Conservation (phyloP, 2,113 vertebrate genomes). For the Chauna torquata region DNA sequence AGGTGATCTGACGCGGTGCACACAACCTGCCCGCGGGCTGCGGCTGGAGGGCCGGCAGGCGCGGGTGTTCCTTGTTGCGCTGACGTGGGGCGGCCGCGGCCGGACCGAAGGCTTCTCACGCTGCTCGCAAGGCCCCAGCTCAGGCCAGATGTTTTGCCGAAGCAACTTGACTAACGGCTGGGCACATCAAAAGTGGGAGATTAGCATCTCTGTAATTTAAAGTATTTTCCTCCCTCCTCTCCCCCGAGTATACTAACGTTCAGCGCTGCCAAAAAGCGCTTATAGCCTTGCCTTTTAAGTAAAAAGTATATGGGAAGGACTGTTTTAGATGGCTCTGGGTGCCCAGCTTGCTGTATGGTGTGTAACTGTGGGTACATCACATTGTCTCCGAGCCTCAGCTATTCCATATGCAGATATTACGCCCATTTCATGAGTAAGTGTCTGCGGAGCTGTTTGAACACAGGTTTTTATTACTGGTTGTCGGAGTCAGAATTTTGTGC, state of each 20-base stretch:
- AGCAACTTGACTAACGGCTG: neutral
- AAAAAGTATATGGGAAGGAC: neutral
- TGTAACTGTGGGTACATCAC: neutral
- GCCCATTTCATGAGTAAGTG: conserved; percentile 4
- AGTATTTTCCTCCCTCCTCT: conserved; percentile 37
- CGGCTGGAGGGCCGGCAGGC: rapidly evolving
- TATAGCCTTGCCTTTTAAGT: conserved; percentile 44
- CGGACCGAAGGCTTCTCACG: neutral
- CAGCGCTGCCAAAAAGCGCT: conserved; percentile 10
- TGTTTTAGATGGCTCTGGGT: conserved; percentile 1
- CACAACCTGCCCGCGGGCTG: rapidly evolving
- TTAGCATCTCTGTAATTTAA: conserved; percentile 55
- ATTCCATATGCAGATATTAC: conserved; percentile 21
- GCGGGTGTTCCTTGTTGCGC: rapidly evolving
- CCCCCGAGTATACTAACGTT: neutral
- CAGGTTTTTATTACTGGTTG: conserved; percentile 33
- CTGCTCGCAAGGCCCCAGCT: neutral
- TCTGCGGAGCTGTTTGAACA: conserved; percentile 17
- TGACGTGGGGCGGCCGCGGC: neutral
- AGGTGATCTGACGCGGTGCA: rapidly evolving
- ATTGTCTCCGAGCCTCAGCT: neutral
- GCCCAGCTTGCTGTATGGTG: neutral
- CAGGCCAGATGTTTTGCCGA: neutral
- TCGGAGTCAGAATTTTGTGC: conserved; percentile 18
- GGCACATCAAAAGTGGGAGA: conserved; percentile 13